phyloP scores from a whole-genome alignment of 2,113 vertebrate genomes.

The Gallinago media region DNA sequence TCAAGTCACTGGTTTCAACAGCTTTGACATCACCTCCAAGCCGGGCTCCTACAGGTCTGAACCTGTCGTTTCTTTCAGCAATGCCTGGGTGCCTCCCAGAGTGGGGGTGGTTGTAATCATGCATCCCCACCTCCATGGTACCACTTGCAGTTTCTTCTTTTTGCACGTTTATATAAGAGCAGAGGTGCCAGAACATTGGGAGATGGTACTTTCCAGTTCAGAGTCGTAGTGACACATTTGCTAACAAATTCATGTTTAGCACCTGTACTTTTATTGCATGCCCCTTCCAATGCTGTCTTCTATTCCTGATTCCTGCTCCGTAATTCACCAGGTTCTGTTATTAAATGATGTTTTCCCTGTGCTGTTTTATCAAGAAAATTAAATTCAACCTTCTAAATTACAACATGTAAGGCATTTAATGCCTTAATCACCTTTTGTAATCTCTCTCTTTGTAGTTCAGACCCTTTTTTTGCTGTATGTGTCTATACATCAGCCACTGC shows the following conservation, averaged over 20 bases:
- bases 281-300: background rate
- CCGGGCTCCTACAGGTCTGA: background rate
- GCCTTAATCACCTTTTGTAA: background rate
- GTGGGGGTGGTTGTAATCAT: background rate
- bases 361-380: background rate
- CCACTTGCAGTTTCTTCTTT: background rate
- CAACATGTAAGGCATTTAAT: background rate
- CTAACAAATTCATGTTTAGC: background rate
- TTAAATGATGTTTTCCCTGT: background rate
- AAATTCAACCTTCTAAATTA: background rate
- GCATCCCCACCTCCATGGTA: background rate
- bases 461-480: background rate
- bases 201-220: background rate
- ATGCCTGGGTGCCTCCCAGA: conserved; percentile 6
- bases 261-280: background rate
- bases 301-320: background rate
- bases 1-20: conserved; percentile 44
- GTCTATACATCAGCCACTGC: background rate
- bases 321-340: background rate
- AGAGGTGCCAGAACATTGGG: background rate
- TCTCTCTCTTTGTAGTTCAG: background rate
- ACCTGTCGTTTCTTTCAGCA: conserved; percentile 40
- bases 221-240: background rate
- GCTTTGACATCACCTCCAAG: background rate
- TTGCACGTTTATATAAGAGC: background rate